These are phyloP conservation scores for Lepus europaeus DNA, from an alignment of 2,113 vertebrate species.

Conservation along the genomic window DNA sequence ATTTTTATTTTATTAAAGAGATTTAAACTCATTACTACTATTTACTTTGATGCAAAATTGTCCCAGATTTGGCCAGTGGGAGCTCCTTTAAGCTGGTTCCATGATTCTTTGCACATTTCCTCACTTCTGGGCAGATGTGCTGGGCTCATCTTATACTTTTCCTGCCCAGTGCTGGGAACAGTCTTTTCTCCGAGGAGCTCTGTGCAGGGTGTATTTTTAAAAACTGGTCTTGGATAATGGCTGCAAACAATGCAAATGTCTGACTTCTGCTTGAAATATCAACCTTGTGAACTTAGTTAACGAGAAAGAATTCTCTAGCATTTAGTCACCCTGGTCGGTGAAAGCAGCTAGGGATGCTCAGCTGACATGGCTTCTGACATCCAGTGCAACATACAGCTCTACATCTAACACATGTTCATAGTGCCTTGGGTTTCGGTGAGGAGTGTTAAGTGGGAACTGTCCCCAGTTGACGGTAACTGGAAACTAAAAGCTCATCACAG, in stretches of 20 bases:
- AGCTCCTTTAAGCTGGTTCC: neutral
- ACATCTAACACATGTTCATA: neutral
- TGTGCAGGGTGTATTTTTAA: neutral
- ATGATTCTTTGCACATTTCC: neutral
- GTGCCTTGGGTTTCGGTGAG: neutral
- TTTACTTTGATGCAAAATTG: neutral
- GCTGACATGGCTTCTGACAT: neutral
- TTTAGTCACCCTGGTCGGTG: neutral
- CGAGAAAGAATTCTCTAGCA: constrained; percentile 18
- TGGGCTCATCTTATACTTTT: neutral
- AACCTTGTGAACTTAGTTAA: neutral
- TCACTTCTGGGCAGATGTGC: neutral
- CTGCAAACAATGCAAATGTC: neutral
- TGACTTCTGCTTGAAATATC: constrained; percentile 20
- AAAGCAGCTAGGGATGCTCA: neutral
- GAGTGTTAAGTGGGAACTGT: neutral
- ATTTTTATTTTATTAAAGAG: neutral
- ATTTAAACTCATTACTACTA: neutral
- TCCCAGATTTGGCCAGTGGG: neutral
- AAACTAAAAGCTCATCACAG: neutral
- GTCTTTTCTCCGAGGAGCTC: neutral
- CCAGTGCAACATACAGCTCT: neutral
- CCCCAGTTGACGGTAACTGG: neutral
- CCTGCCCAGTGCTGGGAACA: neutral
- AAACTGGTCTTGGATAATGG: neutral